Evolutionary conservation across 2,113 vertebrate species (phyloP), one percentile per base, ranked within the genome.

Genomic region (Vireo altiloquus): DNA sequence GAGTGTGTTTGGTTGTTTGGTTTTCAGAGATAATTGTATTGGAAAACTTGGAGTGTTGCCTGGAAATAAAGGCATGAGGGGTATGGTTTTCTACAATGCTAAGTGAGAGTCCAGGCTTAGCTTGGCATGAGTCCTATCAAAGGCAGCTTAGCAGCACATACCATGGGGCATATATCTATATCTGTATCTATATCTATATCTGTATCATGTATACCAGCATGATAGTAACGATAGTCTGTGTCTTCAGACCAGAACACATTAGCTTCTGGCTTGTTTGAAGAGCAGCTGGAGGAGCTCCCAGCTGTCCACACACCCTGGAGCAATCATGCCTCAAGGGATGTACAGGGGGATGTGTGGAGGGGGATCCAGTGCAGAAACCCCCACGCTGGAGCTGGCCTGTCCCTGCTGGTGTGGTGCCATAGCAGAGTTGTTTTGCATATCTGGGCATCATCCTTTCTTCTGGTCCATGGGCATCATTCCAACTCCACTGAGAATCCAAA

Each of bases 241-340:
- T 13, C 46, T 86, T 71, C 50, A 88, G n/a, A 72, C 14, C 49
- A 54, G 53, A 59, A 0, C 21, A 8, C 8, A 2, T 23, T 11
- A 0, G 19, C 42, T 87, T 64, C 57, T 92, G 61, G 33, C 27
- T 88, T 35, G 31, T 66, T 63, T 66, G 35, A 84, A 54, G 28
- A 23, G n/a, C 12, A 63, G 30, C 60, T 50, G 37, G 39, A 90
- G 57, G 69, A 54, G 44, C 30, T 70, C 17, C 39, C 30, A 15
- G 6, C 39, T 87, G 28, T 16, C 33, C 8, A 2, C 42, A 27
- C 10, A 3, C 27, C 3, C 8, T 2, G 2, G 6, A 37, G n/a
- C n/a, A 61, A 39, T 35, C 14, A 7, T 17, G 8, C 28, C 44
- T n/a, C 46, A 53, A 6, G 61, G 3, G 12, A 61, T 35, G 27